Conservation (phyloP, 1,140 invertebrate genomes). For the Pygmarrhopalites habei region DNA sequence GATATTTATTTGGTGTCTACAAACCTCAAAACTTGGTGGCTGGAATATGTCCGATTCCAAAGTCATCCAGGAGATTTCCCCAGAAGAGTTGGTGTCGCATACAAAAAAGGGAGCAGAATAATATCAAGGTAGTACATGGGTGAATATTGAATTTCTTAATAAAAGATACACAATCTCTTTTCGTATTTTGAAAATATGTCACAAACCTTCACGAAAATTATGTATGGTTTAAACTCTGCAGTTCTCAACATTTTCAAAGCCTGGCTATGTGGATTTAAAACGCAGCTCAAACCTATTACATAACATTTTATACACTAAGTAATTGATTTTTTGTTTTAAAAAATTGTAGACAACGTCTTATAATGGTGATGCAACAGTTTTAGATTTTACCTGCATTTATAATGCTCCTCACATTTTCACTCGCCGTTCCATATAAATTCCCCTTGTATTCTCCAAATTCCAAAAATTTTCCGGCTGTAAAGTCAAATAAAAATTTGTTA, state of each 20-base stretch:
- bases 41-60: no score
- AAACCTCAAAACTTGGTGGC: no score
- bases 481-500: no score
- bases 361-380: no score
- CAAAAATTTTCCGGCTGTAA: conserved; percentile 85
- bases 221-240: conserved; percentile 85
- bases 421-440: conserved; percentile 90
- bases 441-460: conserved; percentile 96
- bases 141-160: not conserved
- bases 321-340: no score
- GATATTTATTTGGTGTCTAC: no score
- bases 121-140: not conserved
- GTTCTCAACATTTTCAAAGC: conserved; percentile 85
- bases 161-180: no score
- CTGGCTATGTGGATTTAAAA: conserved; percentile 93
- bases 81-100: no score
- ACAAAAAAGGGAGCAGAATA: not conserved
- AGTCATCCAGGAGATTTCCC: no score
- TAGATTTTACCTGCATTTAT: conserved; percentile 79
- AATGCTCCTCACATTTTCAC: conserved; percentile 78
- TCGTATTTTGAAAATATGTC: not conserved
- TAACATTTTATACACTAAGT: no score
- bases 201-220: conserved; percentile 84
- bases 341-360: no score
- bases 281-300: conserved; percentile 66